Evolutionary conservation across 1,140 invertebrate genomes (phyloP), one percentile per base, ranked within the genome.

Genomic region (Argopecten irradians): DNA sequence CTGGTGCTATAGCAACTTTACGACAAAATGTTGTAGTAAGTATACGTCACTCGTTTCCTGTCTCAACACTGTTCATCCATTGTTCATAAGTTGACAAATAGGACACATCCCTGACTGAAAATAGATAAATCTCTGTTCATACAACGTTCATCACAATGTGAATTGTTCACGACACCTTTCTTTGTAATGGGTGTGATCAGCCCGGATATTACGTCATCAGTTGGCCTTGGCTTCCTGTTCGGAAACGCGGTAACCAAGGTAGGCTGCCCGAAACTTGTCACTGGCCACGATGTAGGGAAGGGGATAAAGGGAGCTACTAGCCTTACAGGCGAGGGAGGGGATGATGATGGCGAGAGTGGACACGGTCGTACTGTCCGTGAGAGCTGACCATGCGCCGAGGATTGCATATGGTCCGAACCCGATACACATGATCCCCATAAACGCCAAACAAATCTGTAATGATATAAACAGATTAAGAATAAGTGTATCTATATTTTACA

Each of bases 361-460:
- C 11, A 92, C 87, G 14, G 89, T 87, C 0, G 55, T 85, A 8
- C 88, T 86, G 34, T 89, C 88, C 16, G 84, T 88, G 9, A 91
- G 43, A 34, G 91, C 82, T 14, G 91, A 86, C 90, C 91, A 92
- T 16, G 83, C 28, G 34, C 89, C 91, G 19, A 92, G 87, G 55
- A 88, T 90, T 28, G 86, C 90, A 55, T 92, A 93, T 3, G 93
- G 92, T 22, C 93, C 92, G 91, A 92, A 93, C 1, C 92, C 93
- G 34, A 92, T 82, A 7, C 89, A 32, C 14, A 90, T 83, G 5
- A 92, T 82, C 19, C 86, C 5, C 32, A 92, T 55, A 71, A 92
- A 91, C 14, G 88, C 43, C 32, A 90, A 89, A 43, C 91, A 92
- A 36, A 92, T 86, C 93, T 93, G 88, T 34, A 89, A 89, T 16